Conservation (phyloP, 2,797 vertebrate genomes). For the Sebastes trivittatus region DNA sequence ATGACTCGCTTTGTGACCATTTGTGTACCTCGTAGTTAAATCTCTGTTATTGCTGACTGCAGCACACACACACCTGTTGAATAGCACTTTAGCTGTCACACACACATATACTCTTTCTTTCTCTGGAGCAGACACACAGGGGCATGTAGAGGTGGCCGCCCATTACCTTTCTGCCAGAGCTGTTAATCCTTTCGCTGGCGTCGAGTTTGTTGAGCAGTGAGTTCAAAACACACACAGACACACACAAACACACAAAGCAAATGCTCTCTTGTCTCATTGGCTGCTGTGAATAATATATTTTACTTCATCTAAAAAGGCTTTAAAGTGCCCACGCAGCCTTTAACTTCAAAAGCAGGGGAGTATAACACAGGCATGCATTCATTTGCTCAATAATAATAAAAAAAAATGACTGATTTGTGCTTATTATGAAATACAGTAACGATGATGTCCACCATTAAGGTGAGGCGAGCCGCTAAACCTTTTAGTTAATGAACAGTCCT, state of each 20-base stretch:
- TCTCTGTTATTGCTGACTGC: slow-evolving; percentile 49
- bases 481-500: too few species aligned
- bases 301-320: slow-evolving; percentile 39
- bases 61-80: slow-evolving; percentile 53
- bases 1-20: not conserved
- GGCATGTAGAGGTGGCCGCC: slow-evolving; percentile 33
- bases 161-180: slow-evolving; percentile 47
- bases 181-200: slow-evolving; percentile 35
- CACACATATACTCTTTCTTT: slow-evolving; percentile 5
- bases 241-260: slow-evolving; percentile 6
- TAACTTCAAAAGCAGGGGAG: slow-evolving; percentile 44
- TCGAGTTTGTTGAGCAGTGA: slow-evolving; percentile 16
- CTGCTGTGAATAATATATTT: slow-evolving; percentile 48
- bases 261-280: slow-evolving; percentile 12
- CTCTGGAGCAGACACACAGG: slow-evolving; percentile 19
- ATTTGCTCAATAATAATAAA: slow-evolving; percentile 27
- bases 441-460: not conserved
- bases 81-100: slow-evolving; percentile 42
- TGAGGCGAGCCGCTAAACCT: too few species aligned
- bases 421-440: not conserved
- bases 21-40: slow-evolving; percentile 27
- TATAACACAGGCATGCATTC: slow-evolving; percentile 23
- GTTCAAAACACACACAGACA: slow-evolving; percentile 9
- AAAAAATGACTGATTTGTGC: not conserved
- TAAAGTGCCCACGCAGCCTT: slow-evolving; percentile 43